phyloP scores from a whole-genome alignment of 2,888 invertebrate species.

The Trachelus iudaicus region DNA sequence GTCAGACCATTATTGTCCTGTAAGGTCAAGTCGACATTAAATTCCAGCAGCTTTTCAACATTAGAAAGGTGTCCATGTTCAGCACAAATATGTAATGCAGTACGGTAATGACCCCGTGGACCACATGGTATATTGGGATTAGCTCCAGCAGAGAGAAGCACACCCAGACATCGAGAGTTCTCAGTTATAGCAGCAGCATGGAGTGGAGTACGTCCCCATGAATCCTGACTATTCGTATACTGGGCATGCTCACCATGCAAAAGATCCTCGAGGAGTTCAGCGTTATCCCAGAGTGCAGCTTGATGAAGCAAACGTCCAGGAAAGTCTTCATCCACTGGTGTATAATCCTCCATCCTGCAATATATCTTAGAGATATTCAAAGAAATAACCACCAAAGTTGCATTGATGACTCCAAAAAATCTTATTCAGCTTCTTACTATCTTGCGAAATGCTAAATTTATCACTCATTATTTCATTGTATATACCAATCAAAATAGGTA shows the following conservation, averaged over 20 bases:
- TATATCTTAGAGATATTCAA: neutral
- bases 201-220: conserved; percentile 80
- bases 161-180: conserved; percentile 78
- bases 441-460: neutral
- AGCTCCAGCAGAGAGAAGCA: conserved; percentile 79
- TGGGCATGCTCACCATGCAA: conserved; percentile 75
- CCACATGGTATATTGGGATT: conserved; percentile 77
- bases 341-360: conserved; percentile 72
- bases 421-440: neutral
- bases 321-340: conserved; percentile 85
- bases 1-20: conserved; percentile 77
- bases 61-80: conserved; percentile 83
- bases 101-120: conserved; percentile 77
- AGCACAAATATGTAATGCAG: conserved; percentile 83
- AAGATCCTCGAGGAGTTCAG: conserved; percentile 85
- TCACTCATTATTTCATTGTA: neutral
- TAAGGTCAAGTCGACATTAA: conserved; percentile 74
- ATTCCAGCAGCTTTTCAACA: conserved; percentile 73
- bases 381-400: neutral
- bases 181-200: conserved; percentile 87
- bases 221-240: conserved; percentile 77
- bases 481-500: neutral
- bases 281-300: conserved; percentile 91
- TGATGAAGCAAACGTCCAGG: conserved; percentile 83
- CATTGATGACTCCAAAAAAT: neutral